A percentile compares a stretch with the other conserved stretches of the same genome.
These are phyloP conservation scores for Omphaloscelis lunosa DNA, from an alignment of 2,888 invertebrate species.

Conservation along the genomic window DNA sequence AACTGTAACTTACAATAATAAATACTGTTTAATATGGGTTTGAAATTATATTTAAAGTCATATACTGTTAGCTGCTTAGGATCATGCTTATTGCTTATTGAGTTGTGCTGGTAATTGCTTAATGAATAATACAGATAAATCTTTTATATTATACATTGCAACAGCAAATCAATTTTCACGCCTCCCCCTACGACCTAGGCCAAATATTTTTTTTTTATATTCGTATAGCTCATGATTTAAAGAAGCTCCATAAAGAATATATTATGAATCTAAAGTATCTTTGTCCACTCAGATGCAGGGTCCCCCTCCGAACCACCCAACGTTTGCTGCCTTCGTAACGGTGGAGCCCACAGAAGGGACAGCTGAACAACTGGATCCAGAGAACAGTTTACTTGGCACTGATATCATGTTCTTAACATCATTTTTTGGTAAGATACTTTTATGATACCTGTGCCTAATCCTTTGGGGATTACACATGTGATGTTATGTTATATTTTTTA, in stretches of 20 bases:
- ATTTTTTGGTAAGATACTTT: constrained; percentile 93
- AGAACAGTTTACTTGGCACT: constrained; percentile 96
- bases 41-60: no score
- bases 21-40: no score
- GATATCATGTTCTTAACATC: constrained; percentile 98
- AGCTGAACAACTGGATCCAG: constrained; percentile 93
- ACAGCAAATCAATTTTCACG: no score
- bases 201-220: no score
- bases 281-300: constrained; percentile 69
- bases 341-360: constrained; percentile 92
- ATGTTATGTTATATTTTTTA: not conserved
- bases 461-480: not conserved
- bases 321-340: constrained; percentile 93
- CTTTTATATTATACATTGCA: no score
- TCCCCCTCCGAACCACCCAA: constrained; percentile 84
- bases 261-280: not conserved
- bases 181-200: no score
- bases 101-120: not conserved
- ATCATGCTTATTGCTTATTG: not conserved
- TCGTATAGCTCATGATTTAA: no score
- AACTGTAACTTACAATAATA: no score
- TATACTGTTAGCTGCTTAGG: not conserved
- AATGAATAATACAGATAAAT: not conserved
- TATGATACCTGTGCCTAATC: not conserved
- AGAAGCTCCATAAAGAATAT: no score